Conservation (phyloP, 1,140 invertebrate species). For the Ceratina australensis region DNA sequence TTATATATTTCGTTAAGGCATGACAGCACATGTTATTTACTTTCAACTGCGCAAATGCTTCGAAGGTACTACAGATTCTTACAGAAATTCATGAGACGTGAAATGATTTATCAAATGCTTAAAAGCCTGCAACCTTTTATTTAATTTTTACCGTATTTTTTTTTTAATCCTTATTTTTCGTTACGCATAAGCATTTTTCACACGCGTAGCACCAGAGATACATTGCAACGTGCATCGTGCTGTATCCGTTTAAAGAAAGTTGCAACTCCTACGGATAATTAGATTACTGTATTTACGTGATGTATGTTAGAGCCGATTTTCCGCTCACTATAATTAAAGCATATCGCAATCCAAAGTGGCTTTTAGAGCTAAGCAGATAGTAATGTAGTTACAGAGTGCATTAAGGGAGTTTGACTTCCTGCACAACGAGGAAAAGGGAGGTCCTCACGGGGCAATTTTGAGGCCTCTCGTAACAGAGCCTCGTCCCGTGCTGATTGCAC, state of each 20-base stretch:
- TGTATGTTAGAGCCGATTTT: not conserved
- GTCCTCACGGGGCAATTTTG: slow-evolving; percentile 77
- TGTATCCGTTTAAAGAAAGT: not conserved
- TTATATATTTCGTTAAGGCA: slow-evolving; percentile 47
- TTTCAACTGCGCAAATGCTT: slow-evolving; percentile 49
- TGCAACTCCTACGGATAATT: slow-evolving; percentile 27
- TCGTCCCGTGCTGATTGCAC: slow-evolving; percentile 78
- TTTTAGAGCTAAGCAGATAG: slow-evolving; percentile 70
- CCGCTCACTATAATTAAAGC: slow-evolving; percentile 16
- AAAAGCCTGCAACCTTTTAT: slow-evolving; percentile 19
- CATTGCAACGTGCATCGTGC: not conserved
- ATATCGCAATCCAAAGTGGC: slow-evolving; percentile 28
- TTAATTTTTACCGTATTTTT: slow-evolving; percentile 4
- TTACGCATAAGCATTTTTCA: slow-evolving; percentile 13
- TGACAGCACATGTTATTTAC: slow-evolving; percentile 52
- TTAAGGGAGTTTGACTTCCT: slow-evolving; percentile 94
- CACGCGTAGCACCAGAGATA: not conserved
- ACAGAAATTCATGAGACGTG: not conserved
- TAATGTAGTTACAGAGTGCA: slow-evolving; percentile 88
- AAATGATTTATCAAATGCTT: slow-evolving; percentile 20
- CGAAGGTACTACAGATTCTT: slow-evolving; percentile 22
- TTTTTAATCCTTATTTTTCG: slow-evolving; percentile 24
- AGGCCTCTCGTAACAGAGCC: slow-evolving; percentile 78
- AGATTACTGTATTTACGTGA: not conserved
- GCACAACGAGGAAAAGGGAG: slow-evolving; percentile 86